phyloP scores from a whole-genome alignment of 2,797 vertebrate genomes.

The Pseudopleuronectes americanus region DNA sequence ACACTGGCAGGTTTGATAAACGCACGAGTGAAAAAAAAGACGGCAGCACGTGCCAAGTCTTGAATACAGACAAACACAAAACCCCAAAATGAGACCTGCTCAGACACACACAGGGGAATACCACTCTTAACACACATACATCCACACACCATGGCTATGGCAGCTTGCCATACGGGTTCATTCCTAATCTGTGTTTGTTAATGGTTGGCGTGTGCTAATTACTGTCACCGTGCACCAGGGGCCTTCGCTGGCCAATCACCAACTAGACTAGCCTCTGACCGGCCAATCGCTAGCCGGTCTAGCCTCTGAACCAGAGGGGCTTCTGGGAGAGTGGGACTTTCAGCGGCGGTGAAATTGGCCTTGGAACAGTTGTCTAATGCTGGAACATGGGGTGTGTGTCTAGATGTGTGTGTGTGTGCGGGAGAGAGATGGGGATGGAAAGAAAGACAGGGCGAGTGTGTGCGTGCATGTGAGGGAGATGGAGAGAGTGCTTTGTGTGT shows the following conservation, averaged over 20 bases:
- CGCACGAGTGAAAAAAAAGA: constrained; percentile 24
- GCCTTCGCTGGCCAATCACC: constrained; percentile 83
- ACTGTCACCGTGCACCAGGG: constrained; percentile 87
- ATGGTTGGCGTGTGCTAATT: constrained; percentile 98
- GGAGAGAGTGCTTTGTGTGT: constrained; percentile 41
- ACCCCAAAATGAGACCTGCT: constrained; percentile 70
- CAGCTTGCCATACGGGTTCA: constrained; percentile 89
- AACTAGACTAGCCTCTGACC: constrained; percentile 76
- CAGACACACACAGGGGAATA: constrained; percentile 72
- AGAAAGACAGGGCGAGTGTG: constrained; percentile 50
- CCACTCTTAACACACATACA: constrained; percentile 67
- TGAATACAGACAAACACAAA: constrained; percentile 56
- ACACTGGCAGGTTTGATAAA: constrained; percentile 44
- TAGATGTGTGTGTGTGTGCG: constrained; percentile 1
- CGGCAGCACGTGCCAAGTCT: constrained; percentile 62
- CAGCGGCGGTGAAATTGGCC: constrained; percentile 67
- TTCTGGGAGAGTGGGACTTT: constrained; percentile 74
- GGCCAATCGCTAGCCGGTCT: constrained; percentile 72
- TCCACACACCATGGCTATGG: constrained; percentile 81
- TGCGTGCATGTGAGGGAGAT: constrained; percentile 1
- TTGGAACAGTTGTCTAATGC: constrained; percentile 72
- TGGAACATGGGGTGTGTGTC: constrained; percentile 58
- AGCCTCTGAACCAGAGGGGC: constrained; percentile 77
- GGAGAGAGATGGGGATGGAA: constrained; percentile 36
- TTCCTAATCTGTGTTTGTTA: constrained; percentile 95